Conservation (phyloP, 1,140 invertebrate genomes). For the Pseudoatta argentina region DNA sequence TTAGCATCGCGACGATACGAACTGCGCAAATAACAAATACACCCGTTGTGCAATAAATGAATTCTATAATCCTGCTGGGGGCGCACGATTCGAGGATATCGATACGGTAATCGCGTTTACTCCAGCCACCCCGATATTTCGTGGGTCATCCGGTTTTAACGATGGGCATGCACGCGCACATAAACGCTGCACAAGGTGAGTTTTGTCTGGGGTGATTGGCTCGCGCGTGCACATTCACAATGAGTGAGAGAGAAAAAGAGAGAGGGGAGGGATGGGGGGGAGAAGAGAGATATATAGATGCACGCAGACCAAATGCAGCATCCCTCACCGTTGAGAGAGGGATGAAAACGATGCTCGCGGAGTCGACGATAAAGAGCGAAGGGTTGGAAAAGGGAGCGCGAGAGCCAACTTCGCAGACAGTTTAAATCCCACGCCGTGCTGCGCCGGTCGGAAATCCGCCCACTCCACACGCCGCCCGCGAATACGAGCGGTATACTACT, state of each 20-base stretch:
- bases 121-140: neutral
- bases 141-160: constrained; percentile 37
- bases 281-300: neutral
- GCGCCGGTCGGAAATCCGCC: constrained; percentile 36
- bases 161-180: neutral
- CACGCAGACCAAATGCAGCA: neutral
- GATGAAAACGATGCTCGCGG: constrained; percentile 42
- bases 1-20: neutral
- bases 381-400: constrained; percentile 31
- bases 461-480: constrained; percentile 30
- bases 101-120: constrained; percentile 9
- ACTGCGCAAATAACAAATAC: neutral
- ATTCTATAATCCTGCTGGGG: constrained; percentile 1
- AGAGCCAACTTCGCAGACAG: constrained; percentile 60
- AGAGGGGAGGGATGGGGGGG: too few species aligned
- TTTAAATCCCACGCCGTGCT: constrained; percentile 55
- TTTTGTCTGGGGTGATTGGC: neutral
- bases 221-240: neutral
- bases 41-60: neutral
- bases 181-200: constrained; percentile 33
- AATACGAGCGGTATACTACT: constrained; percentile 65
- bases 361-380: constrained; percentile 53
- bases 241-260: neutral
- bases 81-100: neutral
- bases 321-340: neutral